Conservation (phyloP, 2,797 vertebrate genomes). For the Falco concolor region DNA sequence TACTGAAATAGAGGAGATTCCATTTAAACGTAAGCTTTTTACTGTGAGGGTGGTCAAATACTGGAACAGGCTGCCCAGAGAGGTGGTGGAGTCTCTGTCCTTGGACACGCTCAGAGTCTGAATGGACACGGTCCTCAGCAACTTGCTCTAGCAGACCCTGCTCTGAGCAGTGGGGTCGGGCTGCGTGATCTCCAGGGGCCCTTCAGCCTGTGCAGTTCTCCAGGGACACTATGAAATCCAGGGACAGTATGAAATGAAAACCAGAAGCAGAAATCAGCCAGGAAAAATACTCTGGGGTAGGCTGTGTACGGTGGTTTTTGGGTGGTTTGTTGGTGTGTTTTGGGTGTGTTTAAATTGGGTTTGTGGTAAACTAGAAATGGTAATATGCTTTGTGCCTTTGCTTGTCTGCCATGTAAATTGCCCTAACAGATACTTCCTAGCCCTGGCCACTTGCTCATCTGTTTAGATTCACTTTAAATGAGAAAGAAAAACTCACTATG, state of each 20-base stretch:
- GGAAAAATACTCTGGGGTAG: not conserved
- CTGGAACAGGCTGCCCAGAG: not conserved
- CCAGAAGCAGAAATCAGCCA: not conserved
- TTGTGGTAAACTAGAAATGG: not conserved
- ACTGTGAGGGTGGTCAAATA: not conserved
- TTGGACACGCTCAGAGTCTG: not conserved
- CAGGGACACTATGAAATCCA: not conserved
- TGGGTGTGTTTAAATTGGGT: not conserved
- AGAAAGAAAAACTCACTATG: not conserved
- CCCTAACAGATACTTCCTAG: not conserved
- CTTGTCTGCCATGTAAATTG: not conserved
- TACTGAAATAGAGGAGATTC: not conserved
- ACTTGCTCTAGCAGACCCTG: not conserved
- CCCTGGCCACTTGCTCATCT: not conserved
- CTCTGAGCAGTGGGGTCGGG: not conserved
- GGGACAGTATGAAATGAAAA: no score
- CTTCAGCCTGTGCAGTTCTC: not conserved
- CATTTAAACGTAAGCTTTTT: not conserved
- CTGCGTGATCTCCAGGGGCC: not conserved
- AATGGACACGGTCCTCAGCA: not conserved
- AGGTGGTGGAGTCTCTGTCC: not conserved
- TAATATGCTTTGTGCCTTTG: not conserved
- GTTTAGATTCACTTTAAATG: not conserved
- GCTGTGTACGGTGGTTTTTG: not conserved
- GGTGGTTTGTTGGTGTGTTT: not conserved